Evolutionary conservation across 1,140 invertebrate species (phyloP), one percentile per base, ranked within the genome.

Genomic region (Drosophila nannoptera): DNA sequence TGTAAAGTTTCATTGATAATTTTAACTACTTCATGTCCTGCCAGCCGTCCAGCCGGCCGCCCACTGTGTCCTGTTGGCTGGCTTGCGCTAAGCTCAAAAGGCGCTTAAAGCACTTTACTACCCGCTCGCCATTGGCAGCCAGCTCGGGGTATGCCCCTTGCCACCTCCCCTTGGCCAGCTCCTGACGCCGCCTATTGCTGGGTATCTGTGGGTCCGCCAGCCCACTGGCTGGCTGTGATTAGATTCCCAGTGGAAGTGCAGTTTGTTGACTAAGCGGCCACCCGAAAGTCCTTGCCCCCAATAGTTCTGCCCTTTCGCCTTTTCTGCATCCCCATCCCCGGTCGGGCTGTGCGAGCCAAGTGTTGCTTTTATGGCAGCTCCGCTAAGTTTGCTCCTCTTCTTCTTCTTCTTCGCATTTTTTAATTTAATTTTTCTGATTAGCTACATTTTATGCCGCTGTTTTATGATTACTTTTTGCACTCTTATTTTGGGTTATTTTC

Each of bases 1-100:
- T 83, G 80, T 84, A 83, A 83, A 83, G 73, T 83, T 83, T 83
- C 76, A 84, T 83, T 83, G 80, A 83, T 83, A 84, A 83, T 84
- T 83, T 84, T 84, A 83, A 84, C 80, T 77, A 83, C 69, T 68
- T 58, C 61, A 77, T 68, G 71, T 74, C 22, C 22, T 1, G 22
- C 22, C 22, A 68, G 64, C 49, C 42, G 40, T 64, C 56, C 58
- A 42, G 32, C 33, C 14, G 42, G 7, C 40, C 29, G 11, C 40
- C 53, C n/a, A 9, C 33, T 7, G n/a, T 22, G 40, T 12, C 16
- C 42, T 22, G 32, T 22, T 12, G 3, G 12, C 7, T 8, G 49
- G 31, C 69, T 66, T 36, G 58, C 61, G 68, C 60, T 54, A 71
- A 75, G 48, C 70, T 75, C 60, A 71, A 78, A 83, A 82, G 78